A percentile compares a stretch with the other conserved stretches of the same genome.
Conservation (phyloP, 1,140 invertebrate genomes). For the Mamestra configurata region DNA sequence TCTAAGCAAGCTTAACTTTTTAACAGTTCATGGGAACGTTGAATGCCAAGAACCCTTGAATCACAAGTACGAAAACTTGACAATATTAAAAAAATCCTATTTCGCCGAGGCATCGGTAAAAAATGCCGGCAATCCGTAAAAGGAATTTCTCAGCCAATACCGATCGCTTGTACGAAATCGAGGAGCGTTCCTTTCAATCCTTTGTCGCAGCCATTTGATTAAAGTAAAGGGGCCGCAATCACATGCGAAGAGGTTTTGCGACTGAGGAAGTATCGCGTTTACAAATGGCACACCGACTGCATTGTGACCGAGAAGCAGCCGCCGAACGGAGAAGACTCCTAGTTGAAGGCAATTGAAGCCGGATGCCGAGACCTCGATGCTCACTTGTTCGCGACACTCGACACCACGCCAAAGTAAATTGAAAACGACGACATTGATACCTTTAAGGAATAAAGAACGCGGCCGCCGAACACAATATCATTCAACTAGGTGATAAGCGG, state of each 20-base stretch:
- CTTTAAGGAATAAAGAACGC: constrained; percentile 59
- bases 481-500: constrained; percentile 56
- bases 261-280: constrained; percentile 86
- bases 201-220: constrained; percentile 87
- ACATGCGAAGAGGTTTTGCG: constrained; percentile 73
- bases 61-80: constrained; percentile 22
- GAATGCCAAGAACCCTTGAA: constrained; percentile 30
- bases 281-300: constrained; percentile 82
- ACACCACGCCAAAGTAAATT: constrained; percentile 69
- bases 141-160: constrained; percentile 80
- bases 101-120: constrained; percentile 68
- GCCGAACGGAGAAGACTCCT: constrained; percentile 61
- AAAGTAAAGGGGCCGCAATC: constrained; percentile 84
- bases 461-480: constrained; percentile 41
- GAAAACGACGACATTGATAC: constrained; percentile 67
- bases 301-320: constrained; percentile 71
- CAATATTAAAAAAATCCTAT: constrained; percentile 54
- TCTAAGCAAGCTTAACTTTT: constrained; percentile 61
- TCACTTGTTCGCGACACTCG: constrained; percentile 72
- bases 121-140: constrained; percentile 77
- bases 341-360: constrained; percentile 70
- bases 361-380: constrained; percentile 67
- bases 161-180: constrained; percentile 81
- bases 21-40: constrained; percentile 37
- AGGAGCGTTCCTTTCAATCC: constrained; percentile 83